These are phyloP conservation scores for Microcebus lehilahytsara DNA, from an alignment of 2,113 vertebrate species.

Conservation along the genomic window DNA sequence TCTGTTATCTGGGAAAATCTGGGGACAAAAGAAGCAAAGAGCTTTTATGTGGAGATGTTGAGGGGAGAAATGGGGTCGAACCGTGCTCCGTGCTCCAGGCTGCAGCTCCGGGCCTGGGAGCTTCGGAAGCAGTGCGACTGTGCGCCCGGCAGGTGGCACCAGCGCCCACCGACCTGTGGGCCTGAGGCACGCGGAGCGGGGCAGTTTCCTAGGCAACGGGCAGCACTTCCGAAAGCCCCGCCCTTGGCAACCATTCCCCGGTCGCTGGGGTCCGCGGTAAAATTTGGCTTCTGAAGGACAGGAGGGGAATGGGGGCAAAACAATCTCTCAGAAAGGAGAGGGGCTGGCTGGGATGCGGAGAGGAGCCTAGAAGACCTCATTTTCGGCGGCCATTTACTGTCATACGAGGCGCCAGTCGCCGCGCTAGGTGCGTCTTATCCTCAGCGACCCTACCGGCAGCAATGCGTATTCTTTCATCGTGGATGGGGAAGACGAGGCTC, in stretches of 20 bases:
- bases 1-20: background rate
- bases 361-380: background rate
- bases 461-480: background rate
- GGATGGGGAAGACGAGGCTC: background rate
- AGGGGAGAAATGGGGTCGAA: background rate
- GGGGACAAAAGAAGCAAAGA: background rate
- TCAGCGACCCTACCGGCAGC: background rate
- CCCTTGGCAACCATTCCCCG: conserved; percentile 57
- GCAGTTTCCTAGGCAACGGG: conserved; percentile 72
- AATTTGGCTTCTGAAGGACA: conserved; percentile 53
- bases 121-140: background rate
- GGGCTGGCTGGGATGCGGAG: background rate
- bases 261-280: background rate
- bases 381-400: background rate
- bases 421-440: background rate
- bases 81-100: no score
- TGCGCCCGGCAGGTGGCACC: conserved; percentile 63
- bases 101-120: no score
- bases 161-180: background rate
- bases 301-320: background rate
- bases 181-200: background rate
- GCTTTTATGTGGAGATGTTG: background rate
- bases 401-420: background rate
- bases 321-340: background rate
- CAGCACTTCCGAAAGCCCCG: conserved; percentile 42